Evolutionary conservation across 2,113 vertebrate genomes (phyloP), one percentile per base, ranked within the genome.

Genomic region (Fulmarus glacialis): DNA sequence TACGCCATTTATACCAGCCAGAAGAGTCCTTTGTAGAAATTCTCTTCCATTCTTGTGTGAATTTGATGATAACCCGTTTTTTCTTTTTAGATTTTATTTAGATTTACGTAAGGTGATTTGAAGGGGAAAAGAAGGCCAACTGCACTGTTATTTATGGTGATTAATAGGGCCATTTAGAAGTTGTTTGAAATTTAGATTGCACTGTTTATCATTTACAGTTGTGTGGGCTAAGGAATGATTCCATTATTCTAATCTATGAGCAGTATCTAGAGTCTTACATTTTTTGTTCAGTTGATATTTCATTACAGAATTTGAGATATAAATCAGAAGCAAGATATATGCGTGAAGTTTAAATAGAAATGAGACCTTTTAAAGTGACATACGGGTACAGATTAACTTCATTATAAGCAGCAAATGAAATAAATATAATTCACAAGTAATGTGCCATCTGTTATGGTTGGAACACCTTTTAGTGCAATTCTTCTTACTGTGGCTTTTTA

Each of bases 201-300:
- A 95, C 97, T 97, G 97, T 98, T 98, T 98, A 98, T 98, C 98
- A 98, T 98, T 98, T 98, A 98, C 98, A 98, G 98, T 98, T 92
- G 97, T 97, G 91, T 98, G 94, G 95, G 91, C 96, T 97, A 97
- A 97, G 96, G 94, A 98, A 99, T 98, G 97, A 96, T 97, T 98
- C 98, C 97, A 98, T 99, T 98, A 98, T 98, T 98, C 97, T 97
- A 97, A 93, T 97, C 95, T 93, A 93, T 78, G 97, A 93, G 96
- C 95, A 96, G 92, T 96, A 98, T 98, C 91, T 93, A 95, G 82
- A 79, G 67, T 97, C 91, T 97, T 97, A 96, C 94, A 74, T 74
- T 96, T 97, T 97, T 95, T 94, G 83, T 97, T 97, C 92, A 90
- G 86, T 97, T 97, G 97, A 97, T 97, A 96, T 91, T 97, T 96